Conservation (phyloP, 2,797 vertebrate genomes). For the Pampus argenteus region DNA sequence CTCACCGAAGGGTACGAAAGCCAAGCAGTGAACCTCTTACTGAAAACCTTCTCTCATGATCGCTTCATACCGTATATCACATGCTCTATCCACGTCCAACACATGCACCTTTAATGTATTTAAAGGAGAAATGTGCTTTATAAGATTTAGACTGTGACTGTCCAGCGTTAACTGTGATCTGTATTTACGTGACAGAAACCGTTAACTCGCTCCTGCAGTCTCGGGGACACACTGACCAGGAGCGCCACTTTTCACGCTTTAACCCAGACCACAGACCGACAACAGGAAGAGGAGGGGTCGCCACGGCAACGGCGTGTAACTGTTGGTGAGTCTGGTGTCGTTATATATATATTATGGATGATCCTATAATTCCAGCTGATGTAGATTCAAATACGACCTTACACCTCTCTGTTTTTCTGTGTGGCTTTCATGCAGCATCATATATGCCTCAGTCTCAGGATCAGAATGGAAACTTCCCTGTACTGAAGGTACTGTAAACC, state of each 20-base stretch:
- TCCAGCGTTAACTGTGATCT: slow-evolving; percentile 27
- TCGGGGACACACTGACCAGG: slow-evolving; percentile 59
- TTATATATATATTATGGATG: background rate
- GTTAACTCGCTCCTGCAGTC: slow-evolving; percentile 70
- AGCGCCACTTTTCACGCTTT: slow-evolving; percentile 68
- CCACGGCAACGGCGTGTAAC: slow-evolving; percentile 67
- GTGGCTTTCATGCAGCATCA: slow-evolving; percentile 73
- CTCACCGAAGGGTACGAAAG: slow-evolving; percentile 70
- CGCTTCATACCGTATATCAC: slow-evolving; percentile 32
- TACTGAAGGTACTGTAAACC: slow-evolving; percentile 81
- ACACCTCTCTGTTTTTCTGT: slow-evolving; percentile 32
- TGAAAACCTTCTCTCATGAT: slow-evolving; percentile 21
- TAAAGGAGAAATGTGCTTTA: slow-evolving; percentile 41
- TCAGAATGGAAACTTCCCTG: slow-evolving; percentile 79
- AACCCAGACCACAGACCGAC: slow-evolving; percentile 44
- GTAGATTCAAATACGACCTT: background rate
- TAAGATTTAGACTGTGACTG: slow-evolving; percentile 43
- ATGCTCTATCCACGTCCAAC: slow-evolving; percentile 28
- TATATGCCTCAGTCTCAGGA: slow-evolving; percentile 75
- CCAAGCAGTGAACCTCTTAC: background rate
- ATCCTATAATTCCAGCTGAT: background rate
- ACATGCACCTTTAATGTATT: slow-evolving; percentile 33
- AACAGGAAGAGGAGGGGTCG: slow-evolving; percentile 39
- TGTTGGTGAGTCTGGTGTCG: slow-evolving; percentile 62
- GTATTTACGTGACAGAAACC: slow-evolving; percentile 64